These are phyloP conservation scores for Buceros bicornis DNA, from an alignment of 2,797 vertebrate species.

Conservation along the genomic window DNA sequence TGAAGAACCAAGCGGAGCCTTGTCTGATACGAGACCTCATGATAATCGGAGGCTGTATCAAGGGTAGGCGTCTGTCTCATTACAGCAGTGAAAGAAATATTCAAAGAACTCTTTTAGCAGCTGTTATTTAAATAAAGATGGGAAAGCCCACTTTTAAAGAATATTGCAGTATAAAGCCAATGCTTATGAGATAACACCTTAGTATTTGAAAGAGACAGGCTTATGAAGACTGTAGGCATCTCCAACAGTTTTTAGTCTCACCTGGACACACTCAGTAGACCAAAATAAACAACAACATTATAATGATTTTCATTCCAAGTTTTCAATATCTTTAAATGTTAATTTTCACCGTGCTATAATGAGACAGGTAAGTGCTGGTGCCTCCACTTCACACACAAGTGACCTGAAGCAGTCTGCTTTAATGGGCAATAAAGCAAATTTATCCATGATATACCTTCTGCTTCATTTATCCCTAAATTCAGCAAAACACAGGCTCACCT, in stretches of 20 bases:
- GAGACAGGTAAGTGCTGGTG: neutral
- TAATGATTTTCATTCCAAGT: neutral
- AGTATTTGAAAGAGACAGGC: neutral
- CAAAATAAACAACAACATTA: neutral
- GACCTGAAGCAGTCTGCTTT: neutral
- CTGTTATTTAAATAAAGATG: constrained; percentile 47
- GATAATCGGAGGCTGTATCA: neutral
- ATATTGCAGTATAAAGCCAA: neutral
- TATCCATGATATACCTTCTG: neutral
- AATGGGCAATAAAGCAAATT: constrained; percentile 2
- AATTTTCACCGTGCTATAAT: neutral
- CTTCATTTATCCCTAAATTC: constrained; percentile 14
- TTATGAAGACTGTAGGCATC: neutral
- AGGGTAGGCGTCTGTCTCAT: neutral
- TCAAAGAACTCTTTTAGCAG: constrained; percentile 20
- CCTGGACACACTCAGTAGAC: neutral
- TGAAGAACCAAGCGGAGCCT: neutral
- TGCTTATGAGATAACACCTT: neutral
- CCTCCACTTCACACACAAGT: neutral
- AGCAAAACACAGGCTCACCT: neutral
- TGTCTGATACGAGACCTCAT: neutral
- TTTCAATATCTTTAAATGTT: neutral
- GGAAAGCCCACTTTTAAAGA: neutral
- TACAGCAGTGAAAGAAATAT: constrained; percentile 31
- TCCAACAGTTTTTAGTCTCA: neutral